Conservation (phyloP, 2,888 invertebrate genomes). For the Melolontha melolontha region DNA sequence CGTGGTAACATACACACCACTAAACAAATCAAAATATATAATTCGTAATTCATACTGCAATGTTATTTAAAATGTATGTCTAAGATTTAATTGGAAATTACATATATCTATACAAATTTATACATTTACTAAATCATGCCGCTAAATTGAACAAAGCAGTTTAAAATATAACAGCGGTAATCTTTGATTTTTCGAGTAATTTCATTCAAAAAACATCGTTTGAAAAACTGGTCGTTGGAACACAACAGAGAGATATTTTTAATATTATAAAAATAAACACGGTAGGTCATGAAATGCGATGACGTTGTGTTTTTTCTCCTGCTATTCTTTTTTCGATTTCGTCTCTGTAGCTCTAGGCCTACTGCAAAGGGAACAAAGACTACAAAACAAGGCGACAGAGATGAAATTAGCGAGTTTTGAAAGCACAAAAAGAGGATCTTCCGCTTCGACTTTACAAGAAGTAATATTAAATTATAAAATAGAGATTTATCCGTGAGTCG, state of each 20-base stretch:
- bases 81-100: no score
- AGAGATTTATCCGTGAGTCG: background rate
- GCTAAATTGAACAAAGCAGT: no score
- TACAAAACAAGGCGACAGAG: slow-evolving; percentile 9
- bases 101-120: no score
- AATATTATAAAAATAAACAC: slow-evolving; percentile 35
- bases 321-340: background rate
- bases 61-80: no score
- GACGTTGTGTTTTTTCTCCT: slow-evolving; percentile 2
- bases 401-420: background rate
- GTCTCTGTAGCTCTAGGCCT: background rate
- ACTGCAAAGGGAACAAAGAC: slow-evolving; percentile 12
- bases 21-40: no score
- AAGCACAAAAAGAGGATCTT: slow-evolving; percentile 9
- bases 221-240: background rate
- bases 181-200: no score
- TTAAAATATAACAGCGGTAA: no score
- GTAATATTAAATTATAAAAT: no score
- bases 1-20: no score
- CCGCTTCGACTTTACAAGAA: no score
- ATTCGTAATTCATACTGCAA: no score
- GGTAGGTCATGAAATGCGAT: slow-evolving; percentile 38
- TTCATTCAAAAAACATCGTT: background rate
- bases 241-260: slow-evolving; percentile 33
- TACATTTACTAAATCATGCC: no score